Conservation (phyloP, 2,888 invertebrate species). For the Mechanitis mazaeus region DNA sequence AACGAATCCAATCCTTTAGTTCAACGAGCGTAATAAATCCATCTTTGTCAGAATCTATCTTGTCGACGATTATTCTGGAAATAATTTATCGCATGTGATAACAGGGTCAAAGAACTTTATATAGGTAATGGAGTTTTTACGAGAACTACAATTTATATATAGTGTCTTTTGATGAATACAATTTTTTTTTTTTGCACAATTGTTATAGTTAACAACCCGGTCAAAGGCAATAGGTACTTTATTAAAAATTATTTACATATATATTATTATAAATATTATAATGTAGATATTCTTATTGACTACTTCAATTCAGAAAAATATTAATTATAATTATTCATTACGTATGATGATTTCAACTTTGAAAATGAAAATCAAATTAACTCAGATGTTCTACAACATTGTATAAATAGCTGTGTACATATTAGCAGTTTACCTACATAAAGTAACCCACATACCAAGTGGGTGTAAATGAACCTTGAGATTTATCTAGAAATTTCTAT, state of each 20-base stretch:
- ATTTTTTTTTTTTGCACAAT: too few species aligned
- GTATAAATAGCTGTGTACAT: slow-evolving; percentile 13
- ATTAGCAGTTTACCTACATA: slow-evolving; percentile 25
- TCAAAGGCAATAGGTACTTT: too few species aligned
- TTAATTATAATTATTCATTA: too few species aligned
- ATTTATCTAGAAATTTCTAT: not conserved
- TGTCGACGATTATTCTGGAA: slow-evolving; percentile 91
- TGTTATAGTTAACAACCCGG: too few species aligned
- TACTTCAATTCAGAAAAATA: too few species aligned
- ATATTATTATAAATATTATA: too few species aligned
- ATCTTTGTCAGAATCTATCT: slow-evolving; percentile 92
- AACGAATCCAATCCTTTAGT: slow-evolving; percentile 96
- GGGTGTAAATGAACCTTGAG: slow-evolving; percentile 19
- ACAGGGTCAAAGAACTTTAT: slow-evolving; percentile 35
- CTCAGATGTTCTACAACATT: not conserved
- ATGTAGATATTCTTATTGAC: too few species aligned
- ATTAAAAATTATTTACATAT: too few species aligned
- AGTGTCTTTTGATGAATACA: too few species aligned
- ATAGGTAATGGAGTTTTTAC: slow-evolving; percentile 5
- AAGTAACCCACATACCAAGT: slow-evolving; percentile 42
- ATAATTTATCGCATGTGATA: slow-evolving; percentile 28
- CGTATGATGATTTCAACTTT: too few species aligned
- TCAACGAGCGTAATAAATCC: slow-evolving; percentile 90
- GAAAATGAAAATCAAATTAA: too few species aligned
- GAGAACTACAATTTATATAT: too few species aligned